These are phyloP conservation scores for Pteropus alecto DNA, from an alignment of 2,113 vertebrate species.

Conservation along the genomic window DNA sequence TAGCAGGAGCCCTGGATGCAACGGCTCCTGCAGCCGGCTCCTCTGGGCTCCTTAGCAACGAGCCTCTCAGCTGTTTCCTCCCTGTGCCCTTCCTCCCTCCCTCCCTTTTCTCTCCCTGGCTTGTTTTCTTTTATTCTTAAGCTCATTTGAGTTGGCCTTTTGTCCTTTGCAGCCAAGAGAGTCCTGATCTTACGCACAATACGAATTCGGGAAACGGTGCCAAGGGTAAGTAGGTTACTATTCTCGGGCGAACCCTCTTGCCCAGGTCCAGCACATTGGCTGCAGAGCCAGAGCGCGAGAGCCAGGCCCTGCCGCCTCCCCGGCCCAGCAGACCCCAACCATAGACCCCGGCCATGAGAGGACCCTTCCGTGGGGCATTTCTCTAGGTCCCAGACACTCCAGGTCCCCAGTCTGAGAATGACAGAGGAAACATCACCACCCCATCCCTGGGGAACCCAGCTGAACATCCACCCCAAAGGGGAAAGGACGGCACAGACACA, in stretches of 20 bases:
- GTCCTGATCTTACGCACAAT: not conserved
- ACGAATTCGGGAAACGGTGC: not conserved
- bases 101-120: not conserved
- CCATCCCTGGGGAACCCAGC: not conserved
- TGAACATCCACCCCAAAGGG: not conserved
- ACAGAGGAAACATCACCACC: too few relatives aligned
- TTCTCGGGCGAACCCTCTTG: not conserved
- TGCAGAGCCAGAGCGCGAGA: fast-evolving
- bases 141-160: not conserved
- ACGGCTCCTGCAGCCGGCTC: not conserved
- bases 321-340: not conserved
- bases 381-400: not conserved
- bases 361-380: too few relatives aligned
- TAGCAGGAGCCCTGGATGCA: not conserved
- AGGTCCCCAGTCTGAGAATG: not conserved
- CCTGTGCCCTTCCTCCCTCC: not conserved
- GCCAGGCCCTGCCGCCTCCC: not conserved
- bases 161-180: not conserved
- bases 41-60: not conserved
- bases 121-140: not conserved
- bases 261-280: not conserved
- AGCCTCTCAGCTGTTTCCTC: not conserved
- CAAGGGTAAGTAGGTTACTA: not conserved
- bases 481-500: slow-evolving; percentile 61
- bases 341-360: not conserved